phyloP scores from a whole-genome alignment of 2,888 invertebrate species.

The Hedychridium roseum region DNA sequence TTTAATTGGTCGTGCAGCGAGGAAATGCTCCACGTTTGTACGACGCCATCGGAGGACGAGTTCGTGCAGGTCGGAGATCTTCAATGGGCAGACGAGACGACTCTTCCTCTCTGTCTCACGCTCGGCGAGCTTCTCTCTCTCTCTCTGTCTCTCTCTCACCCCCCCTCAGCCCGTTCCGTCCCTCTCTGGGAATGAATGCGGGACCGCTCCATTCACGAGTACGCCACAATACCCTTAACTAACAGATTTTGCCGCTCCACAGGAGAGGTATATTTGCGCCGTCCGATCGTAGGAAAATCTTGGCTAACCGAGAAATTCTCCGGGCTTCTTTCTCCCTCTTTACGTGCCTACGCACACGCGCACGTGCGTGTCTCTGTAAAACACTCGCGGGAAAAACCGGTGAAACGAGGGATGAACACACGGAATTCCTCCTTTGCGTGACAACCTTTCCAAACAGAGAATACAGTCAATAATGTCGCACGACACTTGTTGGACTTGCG shows the following conservation, averaged over 20 bases:
- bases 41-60: no score
- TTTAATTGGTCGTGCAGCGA: no score
- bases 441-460: no score
- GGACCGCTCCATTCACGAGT: slow-evolving; percentile 51
- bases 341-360: no score
- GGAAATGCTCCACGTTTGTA: no score
- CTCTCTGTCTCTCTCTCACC: slow-evolving; percentile 21
- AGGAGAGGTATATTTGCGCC: slow-evolving; percentile 14
- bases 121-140: slow-evolving; percentile 11
- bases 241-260: slow-evolving; percentile 48
- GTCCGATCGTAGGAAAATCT: slow-evolving; percentile 34
- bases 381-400: no score
- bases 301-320: slow-evolving; percentile 35
- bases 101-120: slow-evolving; percentile 20
- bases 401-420: no score
- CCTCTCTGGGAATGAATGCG: slow-evolving; percentile 30
- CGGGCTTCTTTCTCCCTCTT: no score
- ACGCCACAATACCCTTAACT: slow-evolving; percentile 53
- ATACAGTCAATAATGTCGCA: no score
- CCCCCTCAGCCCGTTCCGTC: slow-evolving; percentile 19
- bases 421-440: no score
- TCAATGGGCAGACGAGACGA: slow-evolving; percentile 50
- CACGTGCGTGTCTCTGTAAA: no score
- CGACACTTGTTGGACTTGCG: no score
- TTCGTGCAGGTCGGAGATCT: slow-evolving; percentile 42